Evolutionary conservation across 1,140 invertebrate species (phyloP).

Genomic region (Aricia agestis): DNA sequence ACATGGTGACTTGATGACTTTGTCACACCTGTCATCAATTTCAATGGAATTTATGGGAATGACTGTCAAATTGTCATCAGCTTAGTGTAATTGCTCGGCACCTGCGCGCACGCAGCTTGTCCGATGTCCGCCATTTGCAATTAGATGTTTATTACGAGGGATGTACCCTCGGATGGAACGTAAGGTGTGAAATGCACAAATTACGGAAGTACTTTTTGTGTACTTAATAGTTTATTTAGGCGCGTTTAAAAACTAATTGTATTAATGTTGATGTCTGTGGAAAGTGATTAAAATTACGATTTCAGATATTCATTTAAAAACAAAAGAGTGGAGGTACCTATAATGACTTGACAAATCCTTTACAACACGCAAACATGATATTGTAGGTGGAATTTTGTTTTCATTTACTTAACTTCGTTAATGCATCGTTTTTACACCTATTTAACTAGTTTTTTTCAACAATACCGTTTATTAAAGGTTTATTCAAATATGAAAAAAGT

Average conservation of each 20-base stretch:
- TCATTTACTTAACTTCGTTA: not conserved
- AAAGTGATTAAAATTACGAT: not conserved
- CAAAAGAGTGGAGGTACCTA: not conserved
- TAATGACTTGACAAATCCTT: not conserved
- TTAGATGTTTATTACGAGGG: not conserved
- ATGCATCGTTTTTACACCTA: not conserved
- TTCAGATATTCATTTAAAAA: not conserved
- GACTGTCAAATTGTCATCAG: not conserved
- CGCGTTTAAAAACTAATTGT: not conserved
- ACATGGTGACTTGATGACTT: not conserved
- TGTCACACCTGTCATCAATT: constrained; percentile 7
- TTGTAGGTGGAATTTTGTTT: not conserved
- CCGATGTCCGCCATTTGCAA: not conserved
- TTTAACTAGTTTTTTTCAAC: not conserved
- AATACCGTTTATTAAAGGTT: not conserved
- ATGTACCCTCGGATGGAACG: not conserved
- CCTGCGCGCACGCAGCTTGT: constrained; percentile 8
- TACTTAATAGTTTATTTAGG: not conserved
- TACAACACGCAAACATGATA: not conserved
- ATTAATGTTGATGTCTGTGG: not conserved
- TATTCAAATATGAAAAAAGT: not conserved
- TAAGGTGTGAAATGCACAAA: not conserved
- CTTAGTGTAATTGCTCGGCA: constrained; percentile 6
- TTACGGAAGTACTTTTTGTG: not conserved
- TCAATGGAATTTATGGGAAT: constrained; percentile 12